Base-by-base conservation (phyloP, 2,797 vertebrate genomes). In the Smutsia temminckii region DNA sequence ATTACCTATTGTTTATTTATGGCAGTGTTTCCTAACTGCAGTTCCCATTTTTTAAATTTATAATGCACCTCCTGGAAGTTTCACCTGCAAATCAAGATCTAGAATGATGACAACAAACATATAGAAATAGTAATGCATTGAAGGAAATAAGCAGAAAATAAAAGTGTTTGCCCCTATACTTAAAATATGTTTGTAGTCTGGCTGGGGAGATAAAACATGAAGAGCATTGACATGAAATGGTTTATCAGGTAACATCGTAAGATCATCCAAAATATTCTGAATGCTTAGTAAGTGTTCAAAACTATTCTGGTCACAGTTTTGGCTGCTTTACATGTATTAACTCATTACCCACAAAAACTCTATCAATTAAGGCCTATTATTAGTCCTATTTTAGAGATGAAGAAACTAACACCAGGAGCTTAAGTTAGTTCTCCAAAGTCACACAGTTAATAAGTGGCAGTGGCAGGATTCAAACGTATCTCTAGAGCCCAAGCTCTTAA, bases 1-100 rank as follows among this genome's bases (percentile, higher is more conserved):
- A 89, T 93, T 96, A 93, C 40, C 59, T 78, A 79, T 74, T 93
- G 49, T 37, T 96, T 89, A 92, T 42, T 93, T 69, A 81, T 83
- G 53, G 13, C 51, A 87, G 23, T 66, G 53, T 83, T 89, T 95
- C 51, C 51, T 94, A 93, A 77, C 85, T 93, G 16, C 27, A 57
- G 29, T 51, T 95, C 93, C 17, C n/a, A 75, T 46, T 85, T 93
- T 78, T 79, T 49, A 21, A 21, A 66, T 63, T 75, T 89, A 88
- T 88, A 94, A 89, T 64, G n/a, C 32, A 93, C 9, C 13, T 75
- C 74, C 72, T 94, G 5, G n/a, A 89, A 91, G 49, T 57, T 95
- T 40, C 17, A 85, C 91, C 53, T 95, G 16, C 53, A 95, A 68
- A 77, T 29, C 9, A 86, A 74, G 11, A 94, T 95, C 42, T 75